These are phyloP conservation scores for Centropristis striata DNA, from an alignment of 2,113 vertebrate genomes.

Conservation along the genomic window DNA sequence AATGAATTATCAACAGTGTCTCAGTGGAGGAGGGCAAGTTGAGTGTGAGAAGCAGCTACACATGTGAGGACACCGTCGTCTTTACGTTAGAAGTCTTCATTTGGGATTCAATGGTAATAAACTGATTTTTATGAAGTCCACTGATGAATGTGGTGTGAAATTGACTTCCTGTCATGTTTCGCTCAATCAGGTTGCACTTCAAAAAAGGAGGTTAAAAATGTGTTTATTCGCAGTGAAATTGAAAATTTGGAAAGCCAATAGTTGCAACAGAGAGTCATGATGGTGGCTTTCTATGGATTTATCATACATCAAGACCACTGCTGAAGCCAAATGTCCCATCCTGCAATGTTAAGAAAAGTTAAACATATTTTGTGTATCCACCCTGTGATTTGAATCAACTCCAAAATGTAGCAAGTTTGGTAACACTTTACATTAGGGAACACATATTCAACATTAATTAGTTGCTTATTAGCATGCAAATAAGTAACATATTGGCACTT, in stretches of 20 bases:
- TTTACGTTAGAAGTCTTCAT: constrained; percentile 21
- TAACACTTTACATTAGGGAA: too few relatives aligned
- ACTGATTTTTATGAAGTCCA: constrained; percentile 10
- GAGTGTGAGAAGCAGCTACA: constrained; percentile 12
- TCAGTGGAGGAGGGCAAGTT: constrained; percentile 33
- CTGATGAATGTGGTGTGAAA: constrained; percentile 44
- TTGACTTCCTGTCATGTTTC: constrained; percentile 45
- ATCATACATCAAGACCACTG: not conserved
- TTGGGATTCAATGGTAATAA: constrained; percentile 45
- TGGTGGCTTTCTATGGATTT: constrained; percentile 5
- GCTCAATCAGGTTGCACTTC: constrained; percentile 11
- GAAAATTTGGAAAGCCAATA: constrained; percentile 31
- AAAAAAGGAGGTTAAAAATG: constrained; percentile 26
- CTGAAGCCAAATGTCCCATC: too few relatives aligned
- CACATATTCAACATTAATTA: too few relatives aligned
- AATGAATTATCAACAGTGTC: constrained; percentile 22
- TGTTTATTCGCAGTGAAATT: constrained; percentile 31
- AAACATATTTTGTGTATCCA: too few relatives aligned
- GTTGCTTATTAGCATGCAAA: too few relatives aligned
- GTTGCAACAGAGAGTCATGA: constrained; percentile 9
- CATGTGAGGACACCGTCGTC: not conserved
- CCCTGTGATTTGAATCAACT: too few relatives aligned
- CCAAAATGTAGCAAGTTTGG: too few relatives aligned
- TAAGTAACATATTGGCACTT: too few relatives aligned
- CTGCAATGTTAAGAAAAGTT: too few relatives aligned